These are phyloP conservation scores for Aegotheles bennettii DNA, from an alignment of 2,113 vertebrate species.

Conservation along the genomic window DNA sequence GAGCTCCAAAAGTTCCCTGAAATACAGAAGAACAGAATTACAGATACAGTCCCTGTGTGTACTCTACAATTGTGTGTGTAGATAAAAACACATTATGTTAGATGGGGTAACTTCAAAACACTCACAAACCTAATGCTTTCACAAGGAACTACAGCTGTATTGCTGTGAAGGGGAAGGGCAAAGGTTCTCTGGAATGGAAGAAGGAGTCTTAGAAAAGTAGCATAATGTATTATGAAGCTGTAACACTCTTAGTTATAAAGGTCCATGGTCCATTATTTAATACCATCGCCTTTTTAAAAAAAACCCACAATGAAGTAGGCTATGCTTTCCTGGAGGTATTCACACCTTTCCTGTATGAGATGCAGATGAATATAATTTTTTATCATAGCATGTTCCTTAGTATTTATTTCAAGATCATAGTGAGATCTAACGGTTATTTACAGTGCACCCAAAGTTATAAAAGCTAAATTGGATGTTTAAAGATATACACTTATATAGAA, in stretches of 20 bases:
- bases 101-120: not conserved
- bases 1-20: not conserved
- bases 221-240: rapidly evolving
- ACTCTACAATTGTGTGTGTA: not conserved
- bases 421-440: not conserved
- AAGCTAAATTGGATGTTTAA: not conserved
- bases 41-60: not conserved
- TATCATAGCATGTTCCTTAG: not conserved
- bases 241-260: not conserved
- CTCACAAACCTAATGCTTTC: not conserved
- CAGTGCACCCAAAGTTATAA: not conserved
- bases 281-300: not conserved
- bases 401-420: not conserved
- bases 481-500: not conserved
- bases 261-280: not conserved
- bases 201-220: not conserved
- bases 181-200: not conserved
- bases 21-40: not conserved
- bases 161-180: not conserved
- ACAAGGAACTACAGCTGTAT: not conserved
- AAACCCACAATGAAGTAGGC: not conserved
- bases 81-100: not conserved
- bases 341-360: not conserved
- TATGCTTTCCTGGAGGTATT: not conserved
- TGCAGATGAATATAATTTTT: not conserved